Evolutionary conservation across 2,113 vertebrate species (phyloP).

Genomic region (Dasyprocta punctata): DNA sequence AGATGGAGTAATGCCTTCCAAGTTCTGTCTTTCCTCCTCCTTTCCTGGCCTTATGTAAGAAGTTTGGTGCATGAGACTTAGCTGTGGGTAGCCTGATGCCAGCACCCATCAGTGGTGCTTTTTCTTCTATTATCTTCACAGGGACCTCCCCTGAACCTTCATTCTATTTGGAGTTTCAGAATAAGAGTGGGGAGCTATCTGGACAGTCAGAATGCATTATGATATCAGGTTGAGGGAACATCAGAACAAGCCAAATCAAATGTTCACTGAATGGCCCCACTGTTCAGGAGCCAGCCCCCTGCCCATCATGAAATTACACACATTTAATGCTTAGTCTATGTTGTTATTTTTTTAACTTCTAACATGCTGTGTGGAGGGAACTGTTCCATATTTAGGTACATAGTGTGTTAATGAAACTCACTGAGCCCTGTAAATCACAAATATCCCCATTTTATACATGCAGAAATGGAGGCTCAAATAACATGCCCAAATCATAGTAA

Average conservation of each 20-base stretch:
- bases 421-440: neutral
- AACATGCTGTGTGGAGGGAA: neutral
- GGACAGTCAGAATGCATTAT: neutral
- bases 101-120: no score
- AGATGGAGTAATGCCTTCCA: neutral
- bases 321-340: neutral
- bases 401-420: neutral
- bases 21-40: neutral
- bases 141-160: neutral
- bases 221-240: neutral
- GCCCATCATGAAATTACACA: neutral
- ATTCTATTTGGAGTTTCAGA: neutral
- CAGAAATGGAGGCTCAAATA: constrained; percentile 2
- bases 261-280: neutral
- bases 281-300: neutral
- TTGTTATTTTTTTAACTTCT: neutral
- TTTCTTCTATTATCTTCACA: neutral
- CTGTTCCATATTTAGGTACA: neutral
- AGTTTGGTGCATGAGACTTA: neutral
- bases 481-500: neutral
- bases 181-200: neutral
- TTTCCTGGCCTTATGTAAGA: neutral
- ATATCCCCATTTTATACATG: neutral
- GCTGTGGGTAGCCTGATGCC: neutral
- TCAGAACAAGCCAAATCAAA: neutral